Conservation (phyloP, 2,888 invertebrate species). For the Epinotia nisella region DNA sequence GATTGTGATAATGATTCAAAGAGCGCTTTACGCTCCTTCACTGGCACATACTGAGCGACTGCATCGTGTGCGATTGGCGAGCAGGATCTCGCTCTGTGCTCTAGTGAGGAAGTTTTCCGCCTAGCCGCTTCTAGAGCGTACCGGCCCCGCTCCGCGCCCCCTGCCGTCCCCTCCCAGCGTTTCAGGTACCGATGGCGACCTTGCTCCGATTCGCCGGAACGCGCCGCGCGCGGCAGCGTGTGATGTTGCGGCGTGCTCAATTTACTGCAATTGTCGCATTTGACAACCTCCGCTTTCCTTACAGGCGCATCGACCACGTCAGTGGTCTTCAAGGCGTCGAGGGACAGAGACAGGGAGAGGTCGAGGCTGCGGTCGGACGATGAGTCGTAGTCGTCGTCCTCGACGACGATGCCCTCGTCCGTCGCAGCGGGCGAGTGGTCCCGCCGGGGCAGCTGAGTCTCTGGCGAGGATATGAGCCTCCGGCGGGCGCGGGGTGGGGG, state of each 20-base stretch:
- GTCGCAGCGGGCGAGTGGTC: slow-evolving; percentile 81
- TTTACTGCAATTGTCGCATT: slow-evolving; percentile 80
- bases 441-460: slow-evolving; percentile 72
- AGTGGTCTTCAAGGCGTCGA: slow-evolving; percentile 79
- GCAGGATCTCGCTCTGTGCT: slow-evolving; percentile 77
- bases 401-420: slow-evolving; percentile 83
- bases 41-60: slow-evolving; percentile 87
- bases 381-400: slow-evolving; percentile 84
- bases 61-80: slow-evolving; percentile 79
- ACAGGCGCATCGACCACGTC: slow-evolving; percentile 76
- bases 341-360: slow-evolving; percentile 75
- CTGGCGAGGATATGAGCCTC: slow-evolving; percentile 71
- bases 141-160: slow-evolving; percentile 74
- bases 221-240: slow-evolving; percentile 76
- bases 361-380: slow-evolving; percentile 84
- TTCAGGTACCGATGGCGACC: slow-evolving; percentile 76
- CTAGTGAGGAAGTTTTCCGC: slow-evolving; percentile 74
- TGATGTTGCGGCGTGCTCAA: slow-evolving; percentile 68
- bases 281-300: slow-evolving; percentile 75
- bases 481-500: slow-evolving; percentile 79
- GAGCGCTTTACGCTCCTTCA: slow-evolving; percentile 87
- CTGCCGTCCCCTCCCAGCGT: slow-evolving; percentile 77
- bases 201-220: slow-evolving; percentile 71
- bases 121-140: slow-evolving; percentile 75
- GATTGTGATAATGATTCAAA: slow-evolving; percentile 88